These are phyloP conservation scores for Orussus abietinus DNA, from an alignment of 1,140 invertebrate genomes.

Conservation along the genomic window DNA sequence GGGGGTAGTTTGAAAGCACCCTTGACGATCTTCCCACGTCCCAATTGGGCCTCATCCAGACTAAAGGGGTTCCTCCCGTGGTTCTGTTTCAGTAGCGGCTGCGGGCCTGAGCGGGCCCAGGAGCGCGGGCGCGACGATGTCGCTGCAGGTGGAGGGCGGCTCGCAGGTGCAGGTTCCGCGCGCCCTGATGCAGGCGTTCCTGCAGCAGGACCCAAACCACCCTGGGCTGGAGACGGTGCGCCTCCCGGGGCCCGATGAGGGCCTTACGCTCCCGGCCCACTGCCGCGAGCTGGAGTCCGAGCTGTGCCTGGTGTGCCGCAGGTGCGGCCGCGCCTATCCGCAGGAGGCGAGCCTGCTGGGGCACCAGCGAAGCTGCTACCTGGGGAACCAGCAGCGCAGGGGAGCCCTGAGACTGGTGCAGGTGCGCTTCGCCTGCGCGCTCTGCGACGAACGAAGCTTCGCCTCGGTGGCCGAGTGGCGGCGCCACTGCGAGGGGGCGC, in stretches of 20 bases:
- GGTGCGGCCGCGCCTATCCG: slow-evolving; percentile 78
- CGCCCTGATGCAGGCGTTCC: slow-evolving; percentile 61
- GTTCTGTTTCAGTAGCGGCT: slow-evolving; percentile 47
- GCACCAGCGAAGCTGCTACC: slow-evolving; percentile 70
- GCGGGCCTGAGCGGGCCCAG: slow-evolving; percentile 30
- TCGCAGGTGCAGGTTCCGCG: slow-evolving; percentile 63
- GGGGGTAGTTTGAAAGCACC: too few relatives aligned
- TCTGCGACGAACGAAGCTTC: slow-evolving; percentile 60
- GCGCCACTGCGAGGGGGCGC: slow-evolving; percentile 62
- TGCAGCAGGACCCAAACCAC: slow-evolving; percentile 63
- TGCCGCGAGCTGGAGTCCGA: slow-evolving; percentile 67
- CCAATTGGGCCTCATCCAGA: slow-evolving; percentile 8
- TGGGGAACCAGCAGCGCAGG: slow-evolving; percentile 61
- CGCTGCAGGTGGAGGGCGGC: slow-evolving; percentile 50
- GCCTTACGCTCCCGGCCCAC: slow-evolving; percentile 42
- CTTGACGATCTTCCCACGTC: too few relatives aligned
- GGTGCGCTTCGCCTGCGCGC: slow-evolving; percentile 66
- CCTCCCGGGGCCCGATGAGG: slow-evolving; percentile 52
- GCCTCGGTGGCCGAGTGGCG: slow-evolving; percentile 60
- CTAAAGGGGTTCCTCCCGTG: neutral
- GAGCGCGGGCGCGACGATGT: slow-evolving; percentile 30
- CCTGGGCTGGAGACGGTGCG: slow-evolving; percentile 64
- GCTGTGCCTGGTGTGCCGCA: slow-evolving; percentile 80
- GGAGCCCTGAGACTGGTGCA: slow-evolving; percentile 65
- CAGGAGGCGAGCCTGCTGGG: slow-evolving; percentile 66